Evolutionary conservation across 2,797 vertebrate species (phyloP).

Genomic region (Acipenser ruthenus): DNA sequence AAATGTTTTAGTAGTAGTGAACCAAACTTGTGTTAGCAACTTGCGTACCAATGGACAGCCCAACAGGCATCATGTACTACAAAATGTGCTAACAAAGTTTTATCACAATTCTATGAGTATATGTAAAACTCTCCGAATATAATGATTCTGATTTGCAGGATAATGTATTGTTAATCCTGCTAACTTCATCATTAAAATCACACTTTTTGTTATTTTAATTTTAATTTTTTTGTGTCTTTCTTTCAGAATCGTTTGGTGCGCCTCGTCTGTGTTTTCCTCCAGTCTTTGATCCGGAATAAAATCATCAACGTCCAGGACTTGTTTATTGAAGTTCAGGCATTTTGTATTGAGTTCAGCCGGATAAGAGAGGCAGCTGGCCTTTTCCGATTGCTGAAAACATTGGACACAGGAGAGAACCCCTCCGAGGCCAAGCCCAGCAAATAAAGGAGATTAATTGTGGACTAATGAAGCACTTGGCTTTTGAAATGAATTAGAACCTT

Average conservation of each 20-base stretch:
- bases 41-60: no score
- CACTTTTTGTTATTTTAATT: no score
- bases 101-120: no score
- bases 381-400: conserved; percentile 89
- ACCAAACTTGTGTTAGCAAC: no score
- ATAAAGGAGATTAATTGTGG: conserved; percentile 37
- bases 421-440: conserved; percentile 78
- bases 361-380: conserved; percentile 95
- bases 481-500: not conserved
- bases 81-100: no score
- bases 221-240: not conserved
- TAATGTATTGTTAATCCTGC: no score
- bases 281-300: conserved; percentile 95
- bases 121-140: no score
- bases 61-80: no score
- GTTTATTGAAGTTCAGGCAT: conserved; percentile 97
- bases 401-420: conserved; percentile 87
- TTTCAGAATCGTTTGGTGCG: conserved; percentile 91
- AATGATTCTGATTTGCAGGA: no score
- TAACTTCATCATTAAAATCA: no score
- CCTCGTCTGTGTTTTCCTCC: conserved; percentile 94
- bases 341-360: conserved; percentile 97
- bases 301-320: conserved; percentile 98
- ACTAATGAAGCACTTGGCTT: not conserved
- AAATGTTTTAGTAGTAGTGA: no score